Base-by-base conservation (phyloP, 2,797 vertebrate genomes). In the Xerus rutilus region DNA sequence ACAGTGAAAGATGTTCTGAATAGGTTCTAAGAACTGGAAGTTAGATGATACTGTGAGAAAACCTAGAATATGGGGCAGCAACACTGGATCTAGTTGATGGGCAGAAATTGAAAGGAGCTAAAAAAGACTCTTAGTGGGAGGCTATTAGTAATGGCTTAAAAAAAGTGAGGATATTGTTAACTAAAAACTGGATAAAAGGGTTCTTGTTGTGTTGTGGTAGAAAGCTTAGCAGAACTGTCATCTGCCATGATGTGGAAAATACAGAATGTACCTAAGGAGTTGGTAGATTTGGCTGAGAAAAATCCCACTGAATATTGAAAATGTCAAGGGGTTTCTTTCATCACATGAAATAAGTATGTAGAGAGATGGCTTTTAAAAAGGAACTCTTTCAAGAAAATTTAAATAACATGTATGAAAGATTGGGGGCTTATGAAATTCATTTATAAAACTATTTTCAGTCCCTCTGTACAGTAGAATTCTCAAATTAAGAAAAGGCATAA, bases 381-480 rank as follows among this genome's bases (percentile, higher is more conserved):
- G 7, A 86, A 67, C 28, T 14, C 6, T 86, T 94, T 89, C 45
- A 70, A 81, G 69, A 45, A 49, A 43, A 39, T 57, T 72, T 90
- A 59, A 59, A 86, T 57, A 54, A 74, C 35, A 62, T 76, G 18
- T 62, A 35, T 39, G n/a, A 89, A 92, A 81, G 35, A 64, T 76
- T 49, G 23, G 73, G 52, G 11, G 15, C 13, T 70, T 85, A 5
- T 43, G 92, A 62, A 0, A 8, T 39, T 49, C 30, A 74, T 54
- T 69, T 52, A 91, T 86, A 86, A 70, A 86, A 89, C 32, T 72
- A 83, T 78, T 81, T 43, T 84, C n/a, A 69, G 15, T 28, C 59
- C 89, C 79, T 76, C n/a, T 35, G n/a, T n/a, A 47, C 4, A 81
- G 25, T 10, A 77, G 35, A 30, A 79, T 49, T 95, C 69, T 89